Evolutionary conservation across 2,113 vertebrate genomes (phyloP).

Genomic region (Circaetus cinerascens): DNA sequence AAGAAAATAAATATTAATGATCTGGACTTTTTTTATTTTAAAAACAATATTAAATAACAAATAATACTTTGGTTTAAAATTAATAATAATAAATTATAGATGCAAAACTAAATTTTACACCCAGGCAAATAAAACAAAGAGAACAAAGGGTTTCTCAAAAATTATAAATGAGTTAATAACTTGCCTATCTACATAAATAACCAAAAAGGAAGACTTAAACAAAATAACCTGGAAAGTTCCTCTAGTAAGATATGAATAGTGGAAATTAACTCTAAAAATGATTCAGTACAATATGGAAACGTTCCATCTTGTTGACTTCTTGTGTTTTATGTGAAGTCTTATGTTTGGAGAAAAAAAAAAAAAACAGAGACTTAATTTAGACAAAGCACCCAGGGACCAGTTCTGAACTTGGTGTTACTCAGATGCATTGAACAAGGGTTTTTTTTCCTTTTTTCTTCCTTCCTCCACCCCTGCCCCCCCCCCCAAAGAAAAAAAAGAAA

Average conservation of each 20-base stretch:
- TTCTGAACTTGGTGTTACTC: not conserved
- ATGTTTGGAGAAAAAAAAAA: not conserved
- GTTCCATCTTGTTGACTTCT: not conserved
- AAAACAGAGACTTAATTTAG: not conserved
- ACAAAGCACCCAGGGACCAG: not conserved
- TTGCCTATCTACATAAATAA: not conserved
- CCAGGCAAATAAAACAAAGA: not conserved
- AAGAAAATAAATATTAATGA: not conserved
- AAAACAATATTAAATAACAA: not conserved
- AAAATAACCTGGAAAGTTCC: not conserved
- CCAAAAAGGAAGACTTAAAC: not conserved
- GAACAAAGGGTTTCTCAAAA: not conserved
- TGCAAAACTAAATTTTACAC: not conserved
- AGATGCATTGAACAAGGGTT: not conserved
- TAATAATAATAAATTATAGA: not conserved
- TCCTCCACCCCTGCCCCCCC: accelerated
- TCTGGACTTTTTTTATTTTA: not conserved
- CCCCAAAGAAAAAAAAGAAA: not conserved
- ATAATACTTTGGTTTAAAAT: not conserved
- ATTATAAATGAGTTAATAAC: not conserved
- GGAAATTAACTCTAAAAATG: not conserved
- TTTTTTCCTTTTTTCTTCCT: not conserved
- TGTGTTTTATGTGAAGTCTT: not conserved
- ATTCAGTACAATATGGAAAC: not conserved
- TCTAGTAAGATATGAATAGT: not conserved